Evolutionary conservation across 2,888 invertebrate genomes (phyloP).

Genomic region (Aricia artaxerxes): DNA sequence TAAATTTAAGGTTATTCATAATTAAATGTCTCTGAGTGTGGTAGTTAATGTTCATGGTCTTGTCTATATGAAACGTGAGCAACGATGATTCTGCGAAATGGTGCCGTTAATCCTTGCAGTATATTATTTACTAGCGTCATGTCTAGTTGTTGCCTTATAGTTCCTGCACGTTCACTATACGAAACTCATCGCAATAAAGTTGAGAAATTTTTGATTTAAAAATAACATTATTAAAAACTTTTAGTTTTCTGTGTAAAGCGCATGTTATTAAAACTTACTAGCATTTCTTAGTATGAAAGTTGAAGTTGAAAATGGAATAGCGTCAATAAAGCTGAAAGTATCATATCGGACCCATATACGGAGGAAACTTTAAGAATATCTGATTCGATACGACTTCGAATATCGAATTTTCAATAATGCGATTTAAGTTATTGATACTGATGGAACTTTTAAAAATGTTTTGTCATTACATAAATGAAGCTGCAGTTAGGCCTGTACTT

Average conservation of each 20-base stretch:
- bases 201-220: too few species aligned
- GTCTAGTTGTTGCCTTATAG: too few species aligned
- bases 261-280: not conserved
- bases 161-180: too few species aligned
- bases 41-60: too few species aligned
- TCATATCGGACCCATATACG: constrained; percentile 15
- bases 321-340: constrained; percentile 29
- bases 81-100: too few species aligned
- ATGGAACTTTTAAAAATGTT: constrained; percentile 10
- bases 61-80: too few species aligned
- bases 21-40: too few species aligned
- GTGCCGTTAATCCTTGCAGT: too few species aligned
- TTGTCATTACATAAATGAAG: constrained; percentile 20
- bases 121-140: too few species aligned
- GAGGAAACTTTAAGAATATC: constrained; percentile 24
- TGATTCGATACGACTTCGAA: not conserved
- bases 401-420: constrained; percentile 21
- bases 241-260: not conserved
- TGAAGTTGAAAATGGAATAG: constrained; percentile 13
- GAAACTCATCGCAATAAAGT: too few species aligned
- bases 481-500: constrained; percentile 14
- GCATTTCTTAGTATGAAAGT: constrained; percentile 1
- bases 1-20: too few species aligned
- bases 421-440: constrained; percentile 24
- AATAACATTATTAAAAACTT: not conserved